phyloP scores from a whole-genome alignment of 1,140 invertebrate species.

The Oppia nitens region DNA sequence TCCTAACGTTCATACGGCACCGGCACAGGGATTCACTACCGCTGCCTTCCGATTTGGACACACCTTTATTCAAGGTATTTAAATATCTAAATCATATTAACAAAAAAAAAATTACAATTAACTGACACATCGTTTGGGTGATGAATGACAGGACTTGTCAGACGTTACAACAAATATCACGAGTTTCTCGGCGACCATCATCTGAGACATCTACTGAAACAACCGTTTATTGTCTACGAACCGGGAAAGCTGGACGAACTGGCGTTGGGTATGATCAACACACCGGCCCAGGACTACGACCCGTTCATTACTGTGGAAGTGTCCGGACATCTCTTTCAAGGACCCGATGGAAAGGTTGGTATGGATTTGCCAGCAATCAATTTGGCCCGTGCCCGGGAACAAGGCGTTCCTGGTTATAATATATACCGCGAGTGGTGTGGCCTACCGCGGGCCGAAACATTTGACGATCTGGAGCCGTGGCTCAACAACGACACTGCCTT shows the following conservation, averaged over 20 bases:
- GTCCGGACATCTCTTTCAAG: slow-evolving; percentile 54
- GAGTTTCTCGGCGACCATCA: slow-evolving; percentile 45
- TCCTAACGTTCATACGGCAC: slow-evolving; percentile 28
- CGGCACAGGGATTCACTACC: slow-evolving; percentile 32
- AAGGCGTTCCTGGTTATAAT: slow-evolving; percentile 63
- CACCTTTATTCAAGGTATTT: slow-evolving; percentile 28
- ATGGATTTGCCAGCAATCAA: slow-evolving; percentile 69
- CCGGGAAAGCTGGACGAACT: slow-evolving; percentile 82
- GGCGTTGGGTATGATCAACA: slow-evolving; percentile 76
- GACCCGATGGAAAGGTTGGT: slow-evolving; percentile 37
- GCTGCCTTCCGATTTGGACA: slow-evolving; percentile 36
- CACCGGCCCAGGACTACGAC: slow-evolving; percentile 85
- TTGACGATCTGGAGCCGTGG: slow-evolving; percentile 22
- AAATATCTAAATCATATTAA: not conserved
- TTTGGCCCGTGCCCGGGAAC: slow-evolving; percentile 70
- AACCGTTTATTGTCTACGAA: slow-evolving; percentile 73
- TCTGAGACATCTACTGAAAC: slow-evolving; percentile 63
- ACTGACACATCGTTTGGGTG: not conserved
- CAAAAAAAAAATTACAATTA: not conserved
- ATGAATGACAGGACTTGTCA: slow-evolving; percentile 5
- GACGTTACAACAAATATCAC: slow-evolving; percentile 20
- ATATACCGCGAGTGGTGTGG: slow-evolving; percentile 56
- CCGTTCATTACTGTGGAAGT: slow-evolving; percentile 68
- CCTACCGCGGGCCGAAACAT: slow-evolving; percentile 22
- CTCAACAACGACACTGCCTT: slow-evolving; percentile 23